Conservation (phyloP, 2,113 vertebrate species). For the Sinocyclocheilus anophthalmus region DNA sequence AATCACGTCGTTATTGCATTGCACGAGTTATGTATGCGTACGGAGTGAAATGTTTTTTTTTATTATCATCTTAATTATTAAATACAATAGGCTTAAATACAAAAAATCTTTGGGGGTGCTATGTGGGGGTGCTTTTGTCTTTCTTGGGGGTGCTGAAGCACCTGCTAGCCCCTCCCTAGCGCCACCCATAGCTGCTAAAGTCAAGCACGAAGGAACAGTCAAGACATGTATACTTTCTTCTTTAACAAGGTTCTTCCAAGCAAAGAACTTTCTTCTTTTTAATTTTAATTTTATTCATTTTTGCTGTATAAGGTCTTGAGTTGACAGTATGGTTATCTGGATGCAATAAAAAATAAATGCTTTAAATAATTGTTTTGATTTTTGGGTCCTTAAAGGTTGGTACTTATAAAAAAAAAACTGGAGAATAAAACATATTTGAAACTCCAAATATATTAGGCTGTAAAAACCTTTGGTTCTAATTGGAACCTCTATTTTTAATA, state of each 20-base stretch:
- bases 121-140: no score
- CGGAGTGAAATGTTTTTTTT: no score
- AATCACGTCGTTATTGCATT: no score
- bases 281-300: neutral
- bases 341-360: neutral
- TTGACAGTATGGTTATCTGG: neutral
- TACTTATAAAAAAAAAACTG: neutral
- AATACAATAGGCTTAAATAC: no score
- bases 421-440: neutral
- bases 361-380: neutral
- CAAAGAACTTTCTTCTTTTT: neutral
- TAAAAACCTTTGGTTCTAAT: neutral
- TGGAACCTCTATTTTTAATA: slow-evolving; percentile 15
- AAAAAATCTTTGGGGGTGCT: no score
- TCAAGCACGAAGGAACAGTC: neutral
- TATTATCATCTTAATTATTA: no score
- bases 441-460: neutral
- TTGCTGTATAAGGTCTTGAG: neutral
- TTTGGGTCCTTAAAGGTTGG: neutral
- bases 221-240: neutral
- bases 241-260: neutral
- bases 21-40: no score
- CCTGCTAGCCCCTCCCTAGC: no score
- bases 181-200: neutral
- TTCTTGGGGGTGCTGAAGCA: no score